Percentiles rank a stretch among this genome's conserved stretches.
These are phyloP conservation scores for Cetonia aurata DNA, from an alignment of 2,888 invertebrate species.

Conservation along the genomic window DNA sequence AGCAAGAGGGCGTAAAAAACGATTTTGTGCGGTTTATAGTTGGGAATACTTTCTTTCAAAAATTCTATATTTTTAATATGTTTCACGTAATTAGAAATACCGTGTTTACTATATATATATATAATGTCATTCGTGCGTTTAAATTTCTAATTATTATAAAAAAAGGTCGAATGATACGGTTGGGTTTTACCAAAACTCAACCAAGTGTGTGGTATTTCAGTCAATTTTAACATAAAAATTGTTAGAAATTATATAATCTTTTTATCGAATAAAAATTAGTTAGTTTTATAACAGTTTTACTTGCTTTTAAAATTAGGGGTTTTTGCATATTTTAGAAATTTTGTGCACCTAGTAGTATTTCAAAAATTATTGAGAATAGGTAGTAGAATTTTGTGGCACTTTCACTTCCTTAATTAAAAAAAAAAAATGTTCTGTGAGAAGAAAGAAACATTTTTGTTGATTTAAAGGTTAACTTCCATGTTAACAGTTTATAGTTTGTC, in stretches of 20 bases:
- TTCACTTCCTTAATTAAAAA: too few species aligned
- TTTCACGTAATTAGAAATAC: neutral
- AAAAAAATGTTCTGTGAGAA: too few species aligned
- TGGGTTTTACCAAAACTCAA: slow-evolving; percentile 2
- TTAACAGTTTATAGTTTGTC: too few species aligned
- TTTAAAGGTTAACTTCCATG: too few species aligned
- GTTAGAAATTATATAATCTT: neutral
- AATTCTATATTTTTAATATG: slow-evolving; percentile 8
- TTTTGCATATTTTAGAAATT: too few species aligned
- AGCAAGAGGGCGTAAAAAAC: slow-evolving; percentile 4
- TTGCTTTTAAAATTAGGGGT: too few species aligned
- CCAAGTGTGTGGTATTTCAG: neutral
- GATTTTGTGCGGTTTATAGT: slow-evolving; percentile 10
- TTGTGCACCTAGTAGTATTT: too few species aligned
- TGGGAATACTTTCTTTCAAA: slow-evolving; percentile 29
- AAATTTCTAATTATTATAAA: slow-evolving; percentile 23
- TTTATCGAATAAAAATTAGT: too few species aligned
- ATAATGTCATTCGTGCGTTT: slow-evolving; percentile 6
- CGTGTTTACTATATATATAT: neutral
- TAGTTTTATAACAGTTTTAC: too few species aligned
- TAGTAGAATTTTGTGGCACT: too few species aligned
- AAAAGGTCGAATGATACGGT: neutral
- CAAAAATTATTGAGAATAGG: too few species aligned
- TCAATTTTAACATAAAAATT: neutral
- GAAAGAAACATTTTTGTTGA: too few species aligned